These are phyloP conservation scores for Homarus americanus DNA, from an alignment of 1,140 invertebrate genomes.

Conservation along the genomic window DNA sequence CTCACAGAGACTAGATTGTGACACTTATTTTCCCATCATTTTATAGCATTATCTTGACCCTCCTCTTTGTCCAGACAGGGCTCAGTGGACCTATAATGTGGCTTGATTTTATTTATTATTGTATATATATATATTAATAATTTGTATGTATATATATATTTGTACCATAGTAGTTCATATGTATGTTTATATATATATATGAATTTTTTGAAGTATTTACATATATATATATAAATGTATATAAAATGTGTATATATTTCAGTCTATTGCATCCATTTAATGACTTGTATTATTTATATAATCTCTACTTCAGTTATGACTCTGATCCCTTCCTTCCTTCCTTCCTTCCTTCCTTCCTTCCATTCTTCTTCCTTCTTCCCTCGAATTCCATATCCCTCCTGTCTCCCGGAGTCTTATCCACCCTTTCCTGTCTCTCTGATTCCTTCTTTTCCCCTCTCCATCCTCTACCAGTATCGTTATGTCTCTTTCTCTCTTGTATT, in stretches of 20 bases:
- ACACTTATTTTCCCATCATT: not conserved
- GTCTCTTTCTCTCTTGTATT: no score
- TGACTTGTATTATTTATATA: not conserved
- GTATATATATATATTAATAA: not conserved
- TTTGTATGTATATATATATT: constrained; percentile 1
- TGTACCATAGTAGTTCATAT: constrained; percentile 8
- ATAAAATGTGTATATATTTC: not conserved
- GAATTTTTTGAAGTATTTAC: not conserved
- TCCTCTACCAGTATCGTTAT: not conserved
- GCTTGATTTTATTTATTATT: not conserved
- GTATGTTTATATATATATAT: not conserved
- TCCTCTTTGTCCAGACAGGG: not conserved
- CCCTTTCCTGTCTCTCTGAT: not conserved
- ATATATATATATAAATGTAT: constrained; percentile 7
- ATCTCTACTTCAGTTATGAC: not conserved
- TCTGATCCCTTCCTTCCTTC: not conserved
- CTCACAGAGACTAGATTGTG: not conserved
- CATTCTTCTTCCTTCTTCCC: no score
- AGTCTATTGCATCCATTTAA: constrained; percentile 8
- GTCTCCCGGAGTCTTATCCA: not conserved
- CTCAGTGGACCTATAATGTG: not conserved
- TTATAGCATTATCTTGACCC: not conserved
- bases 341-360: no score
- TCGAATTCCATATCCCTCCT: not conserved
- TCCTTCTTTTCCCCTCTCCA: not conserved